Evolutionary conservation across 2,113 vertebrate genomes (phyloP), one percentile per base, ranked within the genome.

Genomic region (Siniperca knerii): DNA sequence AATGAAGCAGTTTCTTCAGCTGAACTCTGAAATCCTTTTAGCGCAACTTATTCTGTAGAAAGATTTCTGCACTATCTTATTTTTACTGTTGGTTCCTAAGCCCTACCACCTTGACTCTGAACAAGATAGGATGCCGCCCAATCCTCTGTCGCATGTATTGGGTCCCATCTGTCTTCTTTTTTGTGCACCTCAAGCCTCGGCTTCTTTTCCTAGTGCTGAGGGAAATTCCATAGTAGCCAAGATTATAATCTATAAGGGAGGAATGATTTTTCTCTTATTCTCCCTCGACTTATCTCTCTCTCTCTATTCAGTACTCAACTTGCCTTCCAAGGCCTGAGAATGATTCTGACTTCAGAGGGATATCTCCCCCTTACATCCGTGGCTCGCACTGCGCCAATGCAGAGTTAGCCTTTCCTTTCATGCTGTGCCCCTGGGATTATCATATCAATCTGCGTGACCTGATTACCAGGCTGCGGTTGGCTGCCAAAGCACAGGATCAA

Each of bases 341-440:
- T 86, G 83, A 92, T 86, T 93, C 89, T 62, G 86, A 94, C 94
- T 95, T 94, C 93, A 93, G 95, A 95, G 83, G 91, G 84, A 92
- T 88, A 87, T 90, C 92, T 92, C 78, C 71, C 82, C 84, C 86
- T 93, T 77, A 91, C 92, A 93, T 93, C 86, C 87, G 18, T 77
- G 79, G 87, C 87, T 88, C n/a, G 71, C 81, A 82, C 86, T 52
- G 86, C 90, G 90, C 91, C 85, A 89, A 84, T 82, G 92, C 89
- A 90, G 92, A 94, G 93, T 94, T 94, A 92, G 95, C 92, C 94
- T 92, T 85, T 92, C 81, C 93, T 94, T 95, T 94, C 85, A 93
- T 92, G 89, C 77, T 29, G 61, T 84, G 88, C 94, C 92, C 92
- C 87, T 85, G 92, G 93, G 94, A 94, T 94, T 92, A 93, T 94